Evolutionary conservation across 37 sponge, comb jelly and placozoan species (phyloP).

Genomic region (Ephydatia muelleri): DNA sequence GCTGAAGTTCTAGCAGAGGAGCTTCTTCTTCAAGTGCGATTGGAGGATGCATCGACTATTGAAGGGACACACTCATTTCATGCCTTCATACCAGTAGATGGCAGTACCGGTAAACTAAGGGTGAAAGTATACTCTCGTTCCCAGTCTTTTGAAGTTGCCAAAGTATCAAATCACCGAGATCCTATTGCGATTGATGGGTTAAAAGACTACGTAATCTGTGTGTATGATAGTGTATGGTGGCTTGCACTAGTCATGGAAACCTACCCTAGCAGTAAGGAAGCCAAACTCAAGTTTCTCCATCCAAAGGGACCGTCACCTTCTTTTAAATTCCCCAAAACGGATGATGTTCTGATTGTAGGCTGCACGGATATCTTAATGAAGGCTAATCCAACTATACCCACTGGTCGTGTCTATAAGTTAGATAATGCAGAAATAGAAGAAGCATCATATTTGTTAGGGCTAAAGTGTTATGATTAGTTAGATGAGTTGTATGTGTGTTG

Average conservation of each 20-base stretch:
- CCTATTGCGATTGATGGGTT: constrained; percentile 15
- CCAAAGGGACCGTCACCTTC: constrained; percentile 44
- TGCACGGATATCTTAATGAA: constrained; percentile 1
- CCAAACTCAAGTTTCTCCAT: constrained; percentile 39
- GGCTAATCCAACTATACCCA: constrained; percentile 21
- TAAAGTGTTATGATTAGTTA: no score
- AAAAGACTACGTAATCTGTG: constrained; percentile 30
- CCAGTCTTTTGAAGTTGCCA: constrained; percentile 18
- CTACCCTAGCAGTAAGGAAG: neutral
- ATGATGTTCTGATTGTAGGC: constrained; percentile 18
- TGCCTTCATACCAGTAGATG: constrained; percentile 13
- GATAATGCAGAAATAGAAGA: no score
- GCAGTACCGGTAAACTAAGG: constrained; percentile 2
- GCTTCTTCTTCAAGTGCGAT: constrained; percentile 7
- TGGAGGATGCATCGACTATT: constrained; percentile 28
- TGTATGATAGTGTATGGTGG: constrained; percentile 39
- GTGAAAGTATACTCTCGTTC: constrained; percentile 20
- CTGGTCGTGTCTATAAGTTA: constrained; percentile 8
- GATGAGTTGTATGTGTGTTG: no score
- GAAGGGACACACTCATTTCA: constrained; percentile 41
- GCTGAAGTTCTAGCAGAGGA: constrained; percentile 19
- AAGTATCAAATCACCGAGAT: neutral
- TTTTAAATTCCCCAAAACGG: constrained; percentile 22
- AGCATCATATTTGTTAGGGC: no score
- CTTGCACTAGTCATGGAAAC: constrained; percentile 37